phyloP scores from a whole-genome alignment of 1,140 invertebrate species.

The Drosophila subpulchrella region DNA sequence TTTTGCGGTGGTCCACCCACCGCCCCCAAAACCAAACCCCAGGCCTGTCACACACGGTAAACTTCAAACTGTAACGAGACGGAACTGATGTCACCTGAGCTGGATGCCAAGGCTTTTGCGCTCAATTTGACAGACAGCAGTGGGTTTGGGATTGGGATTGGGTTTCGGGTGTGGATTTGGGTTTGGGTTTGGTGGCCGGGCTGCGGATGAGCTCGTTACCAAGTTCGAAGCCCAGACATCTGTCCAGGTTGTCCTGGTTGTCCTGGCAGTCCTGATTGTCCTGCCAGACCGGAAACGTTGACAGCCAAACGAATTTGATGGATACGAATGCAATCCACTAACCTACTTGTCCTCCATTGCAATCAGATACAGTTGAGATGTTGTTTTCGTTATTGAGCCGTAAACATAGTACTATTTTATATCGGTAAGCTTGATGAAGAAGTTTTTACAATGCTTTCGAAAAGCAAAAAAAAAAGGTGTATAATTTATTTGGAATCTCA shows the following conservation, averaged over 20 bases:
- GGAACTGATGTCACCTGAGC: slow-evolving; percentile 77
- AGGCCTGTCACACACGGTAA: slow-evolving; percentile 74
- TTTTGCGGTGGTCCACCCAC: slow-evolving; percentile 43
- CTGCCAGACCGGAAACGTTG: slow-evolving; percentile 7
- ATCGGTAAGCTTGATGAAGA: not conserved
- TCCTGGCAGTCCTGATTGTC: slow-evolving; percentile 14
- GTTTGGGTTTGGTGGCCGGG: not conserved
- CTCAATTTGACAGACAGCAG: slow-evolving; percentile 75
- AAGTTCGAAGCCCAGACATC: slow-evolving; percentile 54
- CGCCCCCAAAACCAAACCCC: slow-evolving; percentile 43
- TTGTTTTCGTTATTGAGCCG: not conserved
- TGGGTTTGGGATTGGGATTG: slow-evolving; percentile 7
- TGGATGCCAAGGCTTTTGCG: slow-evolving; percentile 70
- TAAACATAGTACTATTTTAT: not conserved
- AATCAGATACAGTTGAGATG: not conserved
- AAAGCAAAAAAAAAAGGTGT: too few species aligned
- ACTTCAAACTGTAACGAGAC: slow-evolving; percentile 79
- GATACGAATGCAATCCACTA: slow-evolving; percentile 7
- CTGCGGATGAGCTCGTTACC: slow-evolving; percentile 43
- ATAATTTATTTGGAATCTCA: too few species aligned
- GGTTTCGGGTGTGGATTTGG: not conserved
- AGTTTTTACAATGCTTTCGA: not conserved
- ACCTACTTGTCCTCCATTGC: slow-evolving; percentile 14
- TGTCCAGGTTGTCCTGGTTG: slow-evolving; percentile 10
- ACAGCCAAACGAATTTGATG: slow-evolving; percentile 25